A percentile compares a stretch with the other conserved stretches of the same genome.
Conservation (phyloP, 2,113 vertebrate species). For the Plecturocebus donacophilus region DNA sequence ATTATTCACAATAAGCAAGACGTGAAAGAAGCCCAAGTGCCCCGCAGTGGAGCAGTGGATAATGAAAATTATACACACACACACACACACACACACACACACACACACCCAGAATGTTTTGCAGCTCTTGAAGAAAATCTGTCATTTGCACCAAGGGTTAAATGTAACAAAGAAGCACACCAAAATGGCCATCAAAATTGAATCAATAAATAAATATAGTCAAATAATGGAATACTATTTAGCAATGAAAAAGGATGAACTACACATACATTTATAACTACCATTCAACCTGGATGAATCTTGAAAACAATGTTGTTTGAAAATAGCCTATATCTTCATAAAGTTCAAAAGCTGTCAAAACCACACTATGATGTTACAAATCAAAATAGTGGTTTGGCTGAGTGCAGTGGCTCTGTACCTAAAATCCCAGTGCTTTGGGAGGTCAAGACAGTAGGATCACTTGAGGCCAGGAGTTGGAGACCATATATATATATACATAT, state of each 20-base stretch:
- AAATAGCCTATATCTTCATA: neutral
- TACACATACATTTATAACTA: neutral
- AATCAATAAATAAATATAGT: neutral
- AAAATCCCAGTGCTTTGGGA: too few species aligned
- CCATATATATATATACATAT: too few species aligned
- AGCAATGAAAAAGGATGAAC: neutral
- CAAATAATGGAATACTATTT: neutral
- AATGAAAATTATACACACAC: neutral
- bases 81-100: neutral
- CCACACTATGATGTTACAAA: neutral
- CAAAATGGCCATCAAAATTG: neutral
- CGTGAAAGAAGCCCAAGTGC: neutral
- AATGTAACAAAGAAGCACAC: neutral
- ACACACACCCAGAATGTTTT: neutral
- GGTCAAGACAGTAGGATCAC: too few species aligned
- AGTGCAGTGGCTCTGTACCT: too few species aligned
- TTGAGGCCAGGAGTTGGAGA: too few species aligned
- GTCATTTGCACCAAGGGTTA: neutral
- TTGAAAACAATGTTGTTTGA: neutral
- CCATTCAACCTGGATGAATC: neutral
- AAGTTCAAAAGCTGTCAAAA: slow-evolving; percentile 26
- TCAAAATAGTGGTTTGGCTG: neutral
- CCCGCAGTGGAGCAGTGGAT: neutral
- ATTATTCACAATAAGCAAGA: neutral
- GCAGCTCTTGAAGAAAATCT: neutral